Evolutionary conservation across 2,797 vertebrate genomes (phyloP).

Genomic region (Oryzias dopingdopingensis): DNA sequence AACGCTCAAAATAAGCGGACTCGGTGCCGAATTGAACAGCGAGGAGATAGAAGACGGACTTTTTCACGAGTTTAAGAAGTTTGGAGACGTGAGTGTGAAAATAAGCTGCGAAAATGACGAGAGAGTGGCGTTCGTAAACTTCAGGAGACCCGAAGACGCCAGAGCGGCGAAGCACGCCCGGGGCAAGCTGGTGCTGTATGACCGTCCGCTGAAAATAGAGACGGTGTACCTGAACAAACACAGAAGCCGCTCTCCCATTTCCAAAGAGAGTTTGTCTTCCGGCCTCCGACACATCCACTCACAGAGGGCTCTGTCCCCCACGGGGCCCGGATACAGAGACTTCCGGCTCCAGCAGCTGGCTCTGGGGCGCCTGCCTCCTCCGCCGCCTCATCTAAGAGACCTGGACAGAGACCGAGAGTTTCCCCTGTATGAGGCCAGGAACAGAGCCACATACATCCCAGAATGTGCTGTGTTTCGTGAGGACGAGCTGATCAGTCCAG

Average conservation of each 20-base stretch:
- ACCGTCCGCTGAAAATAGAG: slow-evolving; percentile 93
- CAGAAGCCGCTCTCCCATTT: slow-evolving; percentile 85
- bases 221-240: slow-evolving; percentile 84
- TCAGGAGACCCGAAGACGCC: slow-evolving; percentile 92
- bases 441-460: slow-evolving; percentile 80
- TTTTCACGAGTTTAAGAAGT: slow-evolving; percentile 96
- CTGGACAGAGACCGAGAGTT: slow-evolving; percentile 90
- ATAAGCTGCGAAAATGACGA: slow-evolving; percentile 89
- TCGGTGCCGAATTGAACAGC: slow-evolving; percentile 92
- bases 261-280: slow-evolving; percentile 82
- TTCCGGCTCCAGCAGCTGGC: slow-evolving; percentile 92
- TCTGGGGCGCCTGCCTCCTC: slow-evolving; percentile 86
- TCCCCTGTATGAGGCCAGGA: slow-evolving; percentile 84
- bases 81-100: slow-evolving; percentile 96
- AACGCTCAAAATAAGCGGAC: slow-evolving; percentile 92
- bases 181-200: slow-evolving; percentile 90
- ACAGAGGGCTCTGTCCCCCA: slow-evolving; percentile 85
- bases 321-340: slow-evolving; percentile 87
- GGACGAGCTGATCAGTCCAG: slow-evolving; percentile 88
- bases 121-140: slow-evolving; percentile 94
- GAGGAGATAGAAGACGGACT: slow-evolving; percentile 95
- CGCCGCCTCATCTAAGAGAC: slow-evolving; percentile 86
- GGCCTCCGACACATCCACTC: slow-evolving; percentile 76
- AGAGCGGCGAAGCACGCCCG: slow-evolving; percentile 92
- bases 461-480: slow-evolving; percentile 86